A percentile compares a stretch with the other conserved stretches of the same genome.
These are phyloP conservation scores for Amphiprion ocellaris DNA, from an alignment of 2,113 vertebrate species.

Conservation along the genomic window DNA sequence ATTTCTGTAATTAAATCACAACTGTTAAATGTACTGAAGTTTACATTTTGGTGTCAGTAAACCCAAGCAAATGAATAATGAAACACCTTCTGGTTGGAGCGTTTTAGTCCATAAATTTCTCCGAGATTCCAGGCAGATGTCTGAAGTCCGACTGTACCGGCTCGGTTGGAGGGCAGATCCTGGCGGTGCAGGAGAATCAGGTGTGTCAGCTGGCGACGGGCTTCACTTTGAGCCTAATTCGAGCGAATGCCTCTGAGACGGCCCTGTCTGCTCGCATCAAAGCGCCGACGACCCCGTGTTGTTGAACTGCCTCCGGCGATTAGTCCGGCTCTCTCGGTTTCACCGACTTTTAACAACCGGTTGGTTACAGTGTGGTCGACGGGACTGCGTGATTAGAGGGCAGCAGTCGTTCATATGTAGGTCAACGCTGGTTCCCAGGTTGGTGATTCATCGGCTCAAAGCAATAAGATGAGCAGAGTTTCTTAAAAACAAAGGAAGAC, in stretches of 20 bases:
- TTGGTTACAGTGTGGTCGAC: conserved; percentile 1
- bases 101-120: background rate
- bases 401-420: no score
- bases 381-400: background rate
- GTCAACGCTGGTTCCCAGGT: no score
- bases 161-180: conserved; percentile 11
- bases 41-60: no score
- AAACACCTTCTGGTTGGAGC: background rate
- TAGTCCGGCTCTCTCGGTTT: conserved; percentile 55
- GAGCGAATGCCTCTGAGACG: conserved; percentile 56
- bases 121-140: background rate
- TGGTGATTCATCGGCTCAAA: no score
- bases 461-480: no score
- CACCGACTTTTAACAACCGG: conserved; percentile 20
- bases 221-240: conserved; percentile 68
- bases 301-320: conserved; percentile 62
- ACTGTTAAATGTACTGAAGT: no score
- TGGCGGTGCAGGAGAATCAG: background rate
- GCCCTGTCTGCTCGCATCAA: conserved; percentile 67
- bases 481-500: no score
- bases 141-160: conserved; percentile 13
- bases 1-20: no score
- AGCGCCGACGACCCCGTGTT: conserved; percentile 52
- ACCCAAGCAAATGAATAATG: background rate
- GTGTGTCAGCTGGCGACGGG: conserved; percentile 29